Conservation (phyloP, 2,888 invertebrate species). For the Harpalus rubripes region DNA sequence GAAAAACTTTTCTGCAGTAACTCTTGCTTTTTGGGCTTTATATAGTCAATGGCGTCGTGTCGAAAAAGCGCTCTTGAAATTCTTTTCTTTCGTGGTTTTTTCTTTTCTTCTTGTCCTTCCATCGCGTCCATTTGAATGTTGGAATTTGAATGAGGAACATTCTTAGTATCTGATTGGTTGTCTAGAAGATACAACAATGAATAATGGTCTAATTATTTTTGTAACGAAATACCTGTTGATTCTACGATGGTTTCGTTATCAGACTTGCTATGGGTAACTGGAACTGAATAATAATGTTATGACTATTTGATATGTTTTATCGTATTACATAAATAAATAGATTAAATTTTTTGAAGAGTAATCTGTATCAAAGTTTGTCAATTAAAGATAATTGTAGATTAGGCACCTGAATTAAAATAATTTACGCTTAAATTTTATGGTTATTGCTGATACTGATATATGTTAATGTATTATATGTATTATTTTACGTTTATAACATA, state of each 20-base stretch:
- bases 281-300: not conserved
- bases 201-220: not conserved
- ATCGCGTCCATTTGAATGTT: not conserved
- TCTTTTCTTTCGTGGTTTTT: constrained; percentile 47
- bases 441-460: too few relatives aligned
- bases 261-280: not conserved
- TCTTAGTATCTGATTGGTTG: constrained; percentile 17
- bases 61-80: constrained; percentile 17
- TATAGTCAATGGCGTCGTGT: constrained; percentile 45
- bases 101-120: constrained; percentile 27
- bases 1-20: constrained; percentile 50
- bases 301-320: not conserved
- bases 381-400: not conserved
- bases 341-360: not conserved
- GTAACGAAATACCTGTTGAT: constrained; percentile 2
- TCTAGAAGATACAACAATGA: constrained; percentile 8
- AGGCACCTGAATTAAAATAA: not conserved
- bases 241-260: not conserved
- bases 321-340: constrained; percentile 3
- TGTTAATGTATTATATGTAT: too few relatives aligned
- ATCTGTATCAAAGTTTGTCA: not conserved
- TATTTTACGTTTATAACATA: too few relatives aligned
- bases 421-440: too few relatives aligned
- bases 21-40: constrained; percentile 47
- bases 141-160: constrained; percentile 7